Evolutionary conservation across 2,888 invertebrate genomes (phyloP), one percentile per base, ranked within the genome.

Genomic region (Parthenolecanium corni): DNA sequence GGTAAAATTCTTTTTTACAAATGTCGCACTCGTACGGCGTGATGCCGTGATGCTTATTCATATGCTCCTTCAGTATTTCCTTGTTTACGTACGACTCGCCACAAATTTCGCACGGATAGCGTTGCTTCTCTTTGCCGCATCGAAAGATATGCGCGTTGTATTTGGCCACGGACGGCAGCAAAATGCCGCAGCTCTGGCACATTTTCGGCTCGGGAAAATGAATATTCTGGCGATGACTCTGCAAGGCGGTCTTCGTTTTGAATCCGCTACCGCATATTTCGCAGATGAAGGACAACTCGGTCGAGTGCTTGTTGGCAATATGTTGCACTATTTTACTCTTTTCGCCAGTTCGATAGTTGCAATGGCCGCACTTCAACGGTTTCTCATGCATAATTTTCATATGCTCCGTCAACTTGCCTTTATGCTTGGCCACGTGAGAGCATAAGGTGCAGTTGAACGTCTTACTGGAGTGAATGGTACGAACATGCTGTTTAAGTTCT

Each of bases 401-500:
- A 38, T 61, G 49, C n/a, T 51, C 49, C n/a, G 49, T 51, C 21
- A 51, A 36, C 36, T 49, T 61, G 11, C 49, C 61, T 49, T 49
- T 61, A 47, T 49, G 51, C 23, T 61, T 61, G 12, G 47, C 49
- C 12, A 51, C 40, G 57, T 57, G 31, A 9, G 42, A 24, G 25
- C 57, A 57, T 3, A 44, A 20, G 3, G 57, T 20, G 14, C 57
- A 57, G 24, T 57, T 57, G 23, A 57, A 57, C 11, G 49, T 49
- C 12, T 49, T 61, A 12, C 51, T 51, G 2, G 61, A 49, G 11
- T 61, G 61, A 51, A 61, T 21, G 5, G 61, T 61, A 12, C 61
- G 61, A 23, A 61, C 49, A 36, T 61, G 61, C 23, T 61, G 61
- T 38, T 61, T 61, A 2, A 61, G 40, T 18, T 61, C 61, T 49